Conservation (phyloP, 2,888 invertebrate genomes). For the Amblyjoppa fuscipennis region DNA sequence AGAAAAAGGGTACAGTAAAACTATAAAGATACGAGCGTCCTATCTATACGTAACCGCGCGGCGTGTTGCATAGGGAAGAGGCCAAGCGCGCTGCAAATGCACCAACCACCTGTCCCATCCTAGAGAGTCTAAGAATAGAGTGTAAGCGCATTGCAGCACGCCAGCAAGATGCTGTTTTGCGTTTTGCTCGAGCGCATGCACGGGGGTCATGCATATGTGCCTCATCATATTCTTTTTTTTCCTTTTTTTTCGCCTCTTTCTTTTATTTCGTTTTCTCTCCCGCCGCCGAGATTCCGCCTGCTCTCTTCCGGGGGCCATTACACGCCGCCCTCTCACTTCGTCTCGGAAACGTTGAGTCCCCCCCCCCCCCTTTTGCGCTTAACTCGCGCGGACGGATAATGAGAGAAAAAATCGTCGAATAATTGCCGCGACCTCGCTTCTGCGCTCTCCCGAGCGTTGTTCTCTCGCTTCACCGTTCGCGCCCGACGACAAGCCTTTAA, state of each 20-base stretch:
- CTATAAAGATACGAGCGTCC: conserved; percentile 16
- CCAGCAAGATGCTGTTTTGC: conserved; percentile 70
- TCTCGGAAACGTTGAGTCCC: conserved; percentile 36
- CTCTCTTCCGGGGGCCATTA: conserved; percentile 36
- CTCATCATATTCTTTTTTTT: conserved; percentile 47
- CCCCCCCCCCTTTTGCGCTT: background rate
- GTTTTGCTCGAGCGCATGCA: conserved; percentile 53
- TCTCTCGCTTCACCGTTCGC: conserved; percentile 44
- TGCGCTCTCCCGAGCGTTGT: conserved; percentile 58
- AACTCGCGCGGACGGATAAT: conserved; percentile 69
- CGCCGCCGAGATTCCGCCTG: conserved; percentile 36
- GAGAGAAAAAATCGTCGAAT: conserved; percentile 77
- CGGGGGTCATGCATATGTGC: conserved; percentile 58
- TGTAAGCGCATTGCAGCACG: conserved; percentile 71
- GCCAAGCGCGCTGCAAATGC: conserved; percentile 60
- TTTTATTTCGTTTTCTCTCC: conserved; percentile 26
- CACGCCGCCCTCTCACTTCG: conserved; percentile 59
- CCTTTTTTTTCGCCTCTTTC: conserved; percentile 23
- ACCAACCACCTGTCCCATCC: conserved; percentile 81
- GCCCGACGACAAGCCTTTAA: conserved; percentile 52
- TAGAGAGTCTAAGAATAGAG: conserved; percentile 81
- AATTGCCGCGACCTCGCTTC: conserved; percentile 74
- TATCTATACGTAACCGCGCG: conserved; percentile 32
- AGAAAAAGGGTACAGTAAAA: conserved; percentile 44
- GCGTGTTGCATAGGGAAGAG: conserved; percentile 32